Evolutionary conservation across 1,140 invertebrate species (phyloP).

Genomic region (Pogonognathellus flavescens): DNA sequence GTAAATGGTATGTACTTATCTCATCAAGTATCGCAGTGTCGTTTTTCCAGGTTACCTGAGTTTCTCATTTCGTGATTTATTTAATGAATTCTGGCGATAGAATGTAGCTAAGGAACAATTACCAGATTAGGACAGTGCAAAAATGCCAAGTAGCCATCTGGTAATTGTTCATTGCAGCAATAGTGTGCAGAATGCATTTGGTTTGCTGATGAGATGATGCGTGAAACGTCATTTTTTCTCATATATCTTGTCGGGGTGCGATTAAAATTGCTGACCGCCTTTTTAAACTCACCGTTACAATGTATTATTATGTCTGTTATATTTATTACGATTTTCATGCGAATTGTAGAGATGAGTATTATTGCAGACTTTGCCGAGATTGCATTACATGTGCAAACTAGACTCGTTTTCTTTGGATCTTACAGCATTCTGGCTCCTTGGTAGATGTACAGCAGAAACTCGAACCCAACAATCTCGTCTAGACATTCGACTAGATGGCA

Average conservation of each 20-base stretch:
- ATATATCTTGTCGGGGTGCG: neutral
- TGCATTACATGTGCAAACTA: conserved; percentile 1
- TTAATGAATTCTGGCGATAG: too few species aligned
- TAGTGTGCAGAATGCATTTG: too few species aligned
- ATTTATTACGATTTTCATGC: conserved; percentile 15
- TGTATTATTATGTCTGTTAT: conserved; percentile 5
- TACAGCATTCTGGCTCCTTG: conserved; percentile 26
- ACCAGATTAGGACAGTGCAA: too few species aligned
- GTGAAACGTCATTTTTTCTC: too few species aligned
- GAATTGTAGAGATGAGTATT: conserved; percentile 20
- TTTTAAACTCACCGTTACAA: conserved; percentile 6
- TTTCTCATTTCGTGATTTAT: too few species aligned
- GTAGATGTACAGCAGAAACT: neutral
- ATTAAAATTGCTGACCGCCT: neutral
- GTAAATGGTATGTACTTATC: too few species aligned
- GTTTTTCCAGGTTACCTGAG: too few species aligned
- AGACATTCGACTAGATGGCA: conserved; percentile 49
- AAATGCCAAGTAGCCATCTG: too few species aligned
- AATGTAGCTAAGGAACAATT: too few species aligned
- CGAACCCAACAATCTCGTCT: conserved; percentile 24
- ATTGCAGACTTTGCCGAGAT: neutral
- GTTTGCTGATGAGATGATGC: too few species aligned
- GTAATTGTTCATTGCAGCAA: too few species aligned
- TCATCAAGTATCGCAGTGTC: too few species aligned
- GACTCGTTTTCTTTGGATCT: conserved; percentile 39